Conservation (phyloP, 1,140 invertebrate genomes). For the Drosophila auraria region DNA sequence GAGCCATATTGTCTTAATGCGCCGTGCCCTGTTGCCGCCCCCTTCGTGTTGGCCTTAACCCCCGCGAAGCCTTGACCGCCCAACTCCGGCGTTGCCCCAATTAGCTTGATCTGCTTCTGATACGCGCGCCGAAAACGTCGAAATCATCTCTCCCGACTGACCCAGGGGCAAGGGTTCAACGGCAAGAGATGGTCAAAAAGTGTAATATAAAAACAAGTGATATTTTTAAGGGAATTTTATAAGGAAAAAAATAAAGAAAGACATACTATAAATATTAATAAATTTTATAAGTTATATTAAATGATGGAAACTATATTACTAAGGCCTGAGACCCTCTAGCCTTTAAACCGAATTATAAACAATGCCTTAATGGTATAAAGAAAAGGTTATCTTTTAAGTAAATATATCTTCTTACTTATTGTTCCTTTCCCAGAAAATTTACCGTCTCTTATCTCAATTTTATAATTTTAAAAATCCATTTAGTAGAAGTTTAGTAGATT, state of each 20-base stretch:
- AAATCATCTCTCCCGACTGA: constrained; percentile 35
- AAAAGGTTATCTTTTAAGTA: not conserved
- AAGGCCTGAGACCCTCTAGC: not conserved
- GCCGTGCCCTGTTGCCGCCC: constrained; percentile 60
- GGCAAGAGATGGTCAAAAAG: constrained; percentile 19
- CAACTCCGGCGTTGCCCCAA: constrained; percentile 67
- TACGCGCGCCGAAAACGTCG: constrained; percentile 73
- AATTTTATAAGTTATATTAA: not conserved
- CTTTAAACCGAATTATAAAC: not conserved
- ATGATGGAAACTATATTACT: not conserved
- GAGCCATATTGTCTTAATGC: constrained; percentile 79
- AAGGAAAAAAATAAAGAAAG: not conserved
- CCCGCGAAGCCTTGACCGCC: constrained; percentile 15
- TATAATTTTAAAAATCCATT: too few relatives aligned
- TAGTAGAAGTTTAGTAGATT: not conserved
- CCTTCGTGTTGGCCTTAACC: constrained; percentile 17
- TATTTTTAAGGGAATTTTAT: not conserved
- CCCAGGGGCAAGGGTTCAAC: constrained; percentile 40
- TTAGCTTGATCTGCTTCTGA: constrained; percentile 84
- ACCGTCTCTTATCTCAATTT: too few relatives aligned
- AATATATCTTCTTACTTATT: not conserved
- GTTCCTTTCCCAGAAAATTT: too few relatives aligned
- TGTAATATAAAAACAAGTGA: not conserved
- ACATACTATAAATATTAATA: too few relatives aligned
- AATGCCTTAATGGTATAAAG: not conserved